Evolutionary conservation across 2,888 invertebrate genomes (phyloP), one percentile per base, ranked within the genome.

Genomic region (Watsonalla cultraria): DNA sequence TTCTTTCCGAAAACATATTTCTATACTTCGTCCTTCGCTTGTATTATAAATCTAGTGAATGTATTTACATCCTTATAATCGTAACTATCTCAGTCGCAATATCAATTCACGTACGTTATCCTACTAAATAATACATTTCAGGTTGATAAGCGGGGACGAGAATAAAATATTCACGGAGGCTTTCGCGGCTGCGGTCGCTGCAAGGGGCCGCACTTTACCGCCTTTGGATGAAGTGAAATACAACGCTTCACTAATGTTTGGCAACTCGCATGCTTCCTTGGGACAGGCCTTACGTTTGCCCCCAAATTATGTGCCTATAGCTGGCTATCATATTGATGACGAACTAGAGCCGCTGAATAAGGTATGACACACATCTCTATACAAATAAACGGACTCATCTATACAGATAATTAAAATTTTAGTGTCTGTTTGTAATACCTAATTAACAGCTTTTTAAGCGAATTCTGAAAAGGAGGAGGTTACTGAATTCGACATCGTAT

Each of bases 211-310:
- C 49, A 39, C 47, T 6, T 46, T 68, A 42, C 66, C 69, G 9
- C 47, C 62, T 0, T 59, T 60, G 5, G 42, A 64, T 6, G 64
- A 60, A 9, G 51, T 62, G 2, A 56, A 57, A 45, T 64, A 64
- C 48, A 74, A 72, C 13, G 73, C 61, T 0, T 73, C 74, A 0
- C 51, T 76, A 11, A 58, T 74, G 46, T 51, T 76, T 0, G 64
- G 64, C 1, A 74, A 72, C 47, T 70, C 74, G 0, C 68, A 72
- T 13, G 45, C 57, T 0, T 66, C 64, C 0, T 42, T 61, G 2
- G 67, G 70, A 7, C 56, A 56, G 7, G 48, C 56, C 2, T 46
- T 61, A 4, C 47, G 59, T 5, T 45, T 73, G 7, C 72, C 71
- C 0, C 66, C 62, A 11, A 71, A 65, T 51, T 68, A 62, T 49